Base-by-base conservation (phyloP, 2,888 invertebrate species). In the Cataglyphis rosenhaueri region DNA sequence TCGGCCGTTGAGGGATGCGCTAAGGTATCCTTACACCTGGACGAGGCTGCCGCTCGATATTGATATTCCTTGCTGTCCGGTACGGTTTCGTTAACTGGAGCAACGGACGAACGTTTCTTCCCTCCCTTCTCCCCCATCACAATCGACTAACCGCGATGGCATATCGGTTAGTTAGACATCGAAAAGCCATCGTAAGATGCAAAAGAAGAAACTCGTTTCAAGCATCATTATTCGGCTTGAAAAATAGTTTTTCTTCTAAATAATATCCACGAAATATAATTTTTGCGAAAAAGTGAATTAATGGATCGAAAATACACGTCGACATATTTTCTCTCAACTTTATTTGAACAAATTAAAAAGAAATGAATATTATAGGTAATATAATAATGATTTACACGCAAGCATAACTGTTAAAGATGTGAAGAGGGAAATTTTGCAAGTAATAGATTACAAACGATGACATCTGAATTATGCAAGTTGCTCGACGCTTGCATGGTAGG, bases 51-150 rank as follows among this genome's bases (percentile, higher is more conserved):
- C 65, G 75, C 55, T 64, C 84, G 75, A 86, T 85, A 73, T 82
- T 68, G 81, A 85, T 81, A 66, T 85, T 44, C 75, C 76, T 75
- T 44, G 5, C 65, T 59, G 21, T 75, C 48, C 48, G 66, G 73
- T 35, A 59, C 62, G 73, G 79, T 89, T 89, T 88, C 71, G 84
- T 86, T 87, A 92, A 92, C 91, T 92, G 83, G 92, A 92, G 92
- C 92, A 92, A 92, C 92, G 89, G 88, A 82, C 86, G 21, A 38
- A 21, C 41, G 18, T 48, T 71, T 1, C 48, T 52, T 52, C n/a
- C 6, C 8, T 8, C 48, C 48, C n/a, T 52, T 52, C 48, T n/a
- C 84, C 88, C 90, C 85, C 82, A 86, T 87, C 25, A 41, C 35
- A n/a, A 12, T 1, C 21, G 10, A 52, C 52, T 21, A 44, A 44